Conservation (phyloP, 2,888 invertebrate genomes). For the Flabesymbios commensalis region DNA sequence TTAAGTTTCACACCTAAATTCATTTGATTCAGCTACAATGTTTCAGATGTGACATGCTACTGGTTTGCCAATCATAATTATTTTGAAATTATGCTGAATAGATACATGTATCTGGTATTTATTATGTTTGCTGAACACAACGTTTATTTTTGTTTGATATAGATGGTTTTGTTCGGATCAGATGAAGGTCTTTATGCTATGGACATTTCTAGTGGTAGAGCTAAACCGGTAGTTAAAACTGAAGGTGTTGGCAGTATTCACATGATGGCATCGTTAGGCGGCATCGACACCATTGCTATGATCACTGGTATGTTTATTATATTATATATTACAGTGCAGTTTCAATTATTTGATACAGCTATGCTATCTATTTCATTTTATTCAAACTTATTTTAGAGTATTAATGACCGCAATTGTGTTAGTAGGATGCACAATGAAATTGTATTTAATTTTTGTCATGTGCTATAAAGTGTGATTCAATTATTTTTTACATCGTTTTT, state of each 20-base stretch:
- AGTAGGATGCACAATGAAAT: too few relatives aligned
- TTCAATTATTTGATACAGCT: not conserved
- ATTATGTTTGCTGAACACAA: not conserved
- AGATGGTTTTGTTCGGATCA: constrained; percentile 33
- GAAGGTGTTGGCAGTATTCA: constrained; percentile 25
- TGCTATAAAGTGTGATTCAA: too few relatives aligned
- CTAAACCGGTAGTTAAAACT: constrained; percentile 18
- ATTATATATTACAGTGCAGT: not conserved
- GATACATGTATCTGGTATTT: not conserved
- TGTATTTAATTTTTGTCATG: too few relatives aligned
- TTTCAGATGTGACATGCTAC: too few relatives aligned
- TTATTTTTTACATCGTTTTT: too few relatives aligned
- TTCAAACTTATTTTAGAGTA: not conserved
- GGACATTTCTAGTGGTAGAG: constrained; percentile 8
- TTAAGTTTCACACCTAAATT: too few relatives aligned
- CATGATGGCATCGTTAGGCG: constrained; percentile 13
- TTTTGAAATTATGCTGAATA: too few relatives aligned
- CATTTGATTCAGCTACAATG: too few relatives aligned
- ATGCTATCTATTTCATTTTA: not conserved
- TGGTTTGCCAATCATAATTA: too few relatives aligned
- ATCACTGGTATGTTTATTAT: constrained; percentile 24
- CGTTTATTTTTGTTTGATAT: not conserved
- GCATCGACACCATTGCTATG: constrained; percentile 23
- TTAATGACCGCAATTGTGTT: too few relatives aligned
- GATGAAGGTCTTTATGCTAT: constrained; percentile 30